A percentile compares a stretch with the other conserved stretches of the same genome.
Evolutionary conservation across 2,797 vertebrate species (phyloP).

Genomic region (Malurus leucopterus): DNA sequence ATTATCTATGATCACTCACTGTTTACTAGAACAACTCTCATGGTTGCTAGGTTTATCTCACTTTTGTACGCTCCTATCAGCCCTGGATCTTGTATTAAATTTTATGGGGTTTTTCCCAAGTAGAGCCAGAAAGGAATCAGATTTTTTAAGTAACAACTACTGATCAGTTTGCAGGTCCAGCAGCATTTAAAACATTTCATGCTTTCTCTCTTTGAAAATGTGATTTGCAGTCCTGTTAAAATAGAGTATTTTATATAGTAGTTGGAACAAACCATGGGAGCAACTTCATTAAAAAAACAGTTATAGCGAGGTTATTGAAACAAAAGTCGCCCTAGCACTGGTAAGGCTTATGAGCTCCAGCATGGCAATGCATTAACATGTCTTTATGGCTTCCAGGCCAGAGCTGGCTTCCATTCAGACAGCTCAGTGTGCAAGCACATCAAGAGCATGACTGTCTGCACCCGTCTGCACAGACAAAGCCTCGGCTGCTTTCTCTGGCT

Average conservation of each 20-base stretch:
- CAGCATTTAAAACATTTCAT: not conserved
- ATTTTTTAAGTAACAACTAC: not conserved
- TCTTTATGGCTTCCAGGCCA: constrained; percentile 48
- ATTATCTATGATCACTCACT: not conserved
- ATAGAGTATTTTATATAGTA: not conserved
- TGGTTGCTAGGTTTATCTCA: not conserved
- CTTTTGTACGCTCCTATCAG: not conserved
- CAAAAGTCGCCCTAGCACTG: constrained; percentile 21
- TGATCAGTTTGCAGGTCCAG: not conserved
- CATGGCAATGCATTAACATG: constrained; percentile 22
- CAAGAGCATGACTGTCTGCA: constrained; percentile 31
- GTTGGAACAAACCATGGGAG: constrained; percentile 23
- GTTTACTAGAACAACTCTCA: not conserved
- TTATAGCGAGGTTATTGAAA: constrained; percentile 37
- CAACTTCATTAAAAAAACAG: constrained; percentile 28
- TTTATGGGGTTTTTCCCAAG: not conserved
- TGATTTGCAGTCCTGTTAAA: not conserved
- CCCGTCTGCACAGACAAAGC: constrained; percentile 2
- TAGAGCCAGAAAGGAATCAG: not conserved
- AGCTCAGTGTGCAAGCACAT: constrained; percentile 43
- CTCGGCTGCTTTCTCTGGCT: constrained; percentile 27
- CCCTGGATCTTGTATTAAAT: not conserved
- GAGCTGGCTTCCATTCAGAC: constrained; percentile 43
- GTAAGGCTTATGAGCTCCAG: constrained; percentile 29
- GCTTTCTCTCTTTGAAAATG: not conserved